phyloP scores from a whole-genome alignment of 2,113 vertebrate species.

The Tyrannus savana region DNA sequence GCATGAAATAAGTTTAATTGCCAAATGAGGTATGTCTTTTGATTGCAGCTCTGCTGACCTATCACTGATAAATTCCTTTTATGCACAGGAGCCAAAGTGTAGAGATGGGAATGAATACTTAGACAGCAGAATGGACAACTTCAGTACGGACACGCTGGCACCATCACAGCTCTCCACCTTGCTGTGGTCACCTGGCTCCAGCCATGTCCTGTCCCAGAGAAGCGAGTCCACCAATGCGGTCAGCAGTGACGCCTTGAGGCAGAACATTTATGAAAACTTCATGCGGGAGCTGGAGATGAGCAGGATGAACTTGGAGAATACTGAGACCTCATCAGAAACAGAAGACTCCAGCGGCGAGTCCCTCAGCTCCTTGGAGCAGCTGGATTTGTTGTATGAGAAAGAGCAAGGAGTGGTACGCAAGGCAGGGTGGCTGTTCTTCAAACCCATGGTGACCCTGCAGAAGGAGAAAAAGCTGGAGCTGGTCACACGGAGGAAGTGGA shows the following conservation, averaged over 20 bases:
- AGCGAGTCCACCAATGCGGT: conserved; percentile 82
- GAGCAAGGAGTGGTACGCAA: conserved; percentile 94
- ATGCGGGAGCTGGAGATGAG: conserved; percentile 90
- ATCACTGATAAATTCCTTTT: neutral
- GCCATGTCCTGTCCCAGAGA: conserved; percentile 75
- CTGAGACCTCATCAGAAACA: conserved; percentile 63
- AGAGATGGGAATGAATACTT: conserved; percentile 88
- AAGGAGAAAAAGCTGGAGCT: conserved; percentile 96
- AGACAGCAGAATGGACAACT: conserved; percentile 86
- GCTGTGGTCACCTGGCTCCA: conserved; percentile 80
- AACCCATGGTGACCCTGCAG: conserved; percentile 90
- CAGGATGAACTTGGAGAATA: conserved; percentile 67
- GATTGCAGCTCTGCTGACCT: rapidly evolving
- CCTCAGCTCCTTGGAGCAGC: conserved; percentile 89
- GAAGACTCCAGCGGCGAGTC: conserved; percentile 90
- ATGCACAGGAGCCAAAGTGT: conserved; percentile 83
- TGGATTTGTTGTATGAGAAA: conserved; percentile 93
- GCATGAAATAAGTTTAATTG: neutral
- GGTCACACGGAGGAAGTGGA: conserved; percentile 91
- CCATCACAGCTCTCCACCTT: conserved; percentile 79
- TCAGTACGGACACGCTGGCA: conserved; percentile 79
- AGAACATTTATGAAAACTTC: conserved; percentile 94
- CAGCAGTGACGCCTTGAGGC: conserved; percentile 80
- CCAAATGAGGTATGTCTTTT: neutral
- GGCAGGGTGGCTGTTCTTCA: conserved; percentile 96